Percentiles rank a stretch among this genome's conserved stretches.
These are phyloP conservation scores for Cladorhizidae sp. DNA, from an alignment of 37 sponge, comb jelly and placozoan species.

Conservation along the genomic window DNA sequence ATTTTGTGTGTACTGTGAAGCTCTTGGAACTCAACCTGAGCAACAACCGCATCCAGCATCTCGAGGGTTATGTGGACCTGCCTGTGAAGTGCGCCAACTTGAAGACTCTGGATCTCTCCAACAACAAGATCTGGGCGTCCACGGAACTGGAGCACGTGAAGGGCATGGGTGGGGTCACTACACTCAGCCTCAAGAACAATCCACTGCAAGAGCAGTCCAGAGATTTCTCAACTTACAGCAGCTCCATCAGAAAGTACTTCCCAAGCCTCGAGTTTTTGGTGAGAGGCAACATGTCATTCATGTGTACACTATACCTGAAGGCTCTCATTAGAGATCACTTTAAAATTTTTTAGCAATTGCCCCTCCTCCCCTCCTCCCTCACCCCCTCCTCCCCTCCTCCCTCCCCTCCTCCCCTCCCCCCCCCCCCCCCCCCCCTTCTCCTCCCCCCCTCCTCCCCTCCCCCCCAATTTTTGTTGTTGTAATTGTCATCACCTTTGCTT, in stretches of 20 bases:
- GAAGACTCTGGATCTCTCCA: slow-evolving; percentile 53
- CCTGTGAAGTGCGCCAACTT: slow-evolving; percentile 31
- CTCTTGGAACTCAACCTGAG: slow-evolving; percentile 54
- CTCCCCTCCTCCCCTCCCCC: too few relatives aligned
- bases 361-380: too few relatives aligned
- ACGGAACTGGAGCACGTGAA: slow-evolving; percentile 39
- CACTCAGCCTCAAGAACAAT: slow-evolving; percentile 33
- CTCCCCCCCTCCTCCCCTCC: too few relatives aligned
- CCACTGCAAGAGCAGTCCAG: slow-evolving; percentile 14
- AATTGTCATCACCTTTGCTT: too few relatives aligned
- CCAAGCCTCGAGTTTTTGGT: slow-evolving; percentile 64
- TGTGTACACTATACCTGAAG: too few relatives aligned
- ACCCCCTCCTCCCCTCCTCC: too few relatives aligned
- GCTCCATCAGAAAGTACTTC: slow-evolving; percentile 42
- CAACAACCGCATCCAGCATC: slow-evolving; percentile 46
- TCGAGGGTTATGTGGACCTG: slow-evolving; percentile 33
- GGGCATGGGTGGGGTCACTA: slow-evolving; percentile 28
- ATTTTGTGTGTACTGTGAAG: too few relatives aligned
- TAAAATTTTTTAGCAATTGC: too few relatives aligned
- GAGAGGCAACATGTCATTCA: too few relatives aligned
- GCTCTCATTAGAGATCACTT: too few relatives aligned
- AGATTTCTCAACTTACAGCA: slow-evolving; percentile 18
- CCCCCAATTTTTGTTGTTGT: too few relatives aligned
- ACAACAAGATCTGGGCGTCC: slow-evolving; percentile 28
- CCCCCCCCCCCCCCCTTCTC: too few relatives aligned